Evolutionary conservation across 2,113 vertebrate species (phyloP), one percentile per base, ranked within the genome.

Genomic region (Agapornis roseicollis): DNA sequence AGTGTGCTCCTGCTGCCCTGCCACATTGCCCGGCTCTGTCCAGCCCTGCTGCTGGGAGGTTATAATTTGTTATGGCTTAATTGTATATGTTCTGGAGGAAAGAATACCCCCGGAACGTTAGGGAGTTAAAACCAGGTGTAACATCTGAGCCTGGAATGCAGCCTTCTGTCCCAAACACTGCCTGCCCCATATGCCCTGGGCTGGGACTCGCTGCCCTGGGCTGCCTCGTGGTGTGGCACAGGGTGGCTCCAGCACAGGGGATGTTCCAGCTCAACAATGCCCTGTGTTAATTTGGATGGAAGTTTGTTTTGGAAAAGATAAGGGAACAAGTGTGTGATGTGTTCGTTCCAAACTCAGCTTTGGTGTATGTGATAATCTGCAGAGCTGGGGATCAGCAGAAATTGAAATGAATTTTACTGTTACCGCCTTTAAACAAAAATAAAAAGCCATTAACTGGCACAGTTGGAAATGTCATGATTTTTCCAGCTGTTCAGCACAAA

Each of bases 381-480:
- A 69, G 85, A 93, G 73, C 16, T 82, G 91, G 81, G 79, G 74
- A 91, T 55, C 73, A 85, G 56, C 79, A 88, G 70, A 81, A 69
- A 68, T 5, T 4, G 33, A 47, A 68, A 91, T 44, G 47, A 79
- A 69, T 91, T 89, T 80, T 85, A 73, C 82, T 85, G 79, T 88
- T 91, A 80, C 28, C 0, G 6, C 85, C 90, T 71, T 80, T 2
- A 56, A 88, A 22, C 42, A 76, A 47, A 25, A 83, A 69, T 73
- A 53, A 39, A 42, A 44, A 56, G 66, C 63, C 35, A 49, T 83
- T 94, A 77, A 88, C 80, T 80, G 82, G 66, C 79, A 85, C 72
- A 90, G 90, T 93, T 42, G 44, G 50, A 95, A 96, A 93, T 90
- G 92, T 77, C 74, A 69, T 33, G 46, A 49, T 88, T 91, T 94